Conservation (phyloP, 2,888 invertebrate species). For the Drosophila neonasuta region DNA sequence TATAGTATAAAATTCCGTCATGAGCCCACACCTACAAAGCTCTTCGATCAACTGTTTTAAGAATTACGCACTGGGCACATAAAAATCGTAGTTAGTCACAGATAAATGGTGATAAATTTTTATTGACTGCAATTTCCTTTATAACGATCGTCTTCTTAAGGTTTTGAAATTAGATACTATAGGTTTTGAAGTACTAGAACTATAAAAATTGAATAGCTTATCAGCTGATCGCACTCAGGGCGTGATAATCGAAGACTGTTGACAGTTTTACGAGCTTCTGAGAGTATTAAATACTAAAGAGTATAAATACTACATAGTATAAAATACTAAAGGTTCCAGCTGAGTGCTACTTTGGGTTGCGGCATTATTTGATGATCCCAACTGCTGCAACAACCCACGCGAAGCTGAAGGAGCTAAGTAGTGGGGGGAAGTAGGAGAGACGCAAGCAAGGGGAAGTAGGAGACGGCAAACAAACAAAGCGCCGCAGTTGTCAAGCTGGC, state of each 20-base stretch:
- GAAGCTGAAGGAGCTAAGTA: not conserved
- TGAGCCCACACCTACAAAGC: too few species aligned
- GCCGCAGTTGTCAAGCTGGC: constrained; percentile 64
- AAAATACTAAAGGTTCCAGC: not conserved
- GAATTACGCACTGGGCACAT: not conserved
- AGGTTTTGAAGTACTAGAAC: constrained; percentile 2
- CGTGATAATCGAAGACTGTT: not conserved
- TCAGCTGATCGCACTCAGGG: constrained; percentile 1
- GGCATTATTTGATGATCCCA: constrained; percentile 29
- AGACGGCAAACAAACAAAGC: constrained; percentile 63
- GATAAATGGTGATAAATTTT: not conserved
- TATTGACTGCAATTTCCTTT: not conserved
- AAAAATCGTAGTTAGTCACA: not conserved
- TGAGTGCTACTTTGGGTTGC: not conserved
- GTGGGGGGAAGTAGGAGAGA: too few species aligned
- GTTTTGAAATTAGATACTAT: constrained; percentile 1
- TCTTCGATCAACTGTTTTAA: not conserved
- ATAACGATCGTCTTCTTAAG: constrained; percentile 1
- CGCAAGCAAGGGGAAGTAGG: not conserved
- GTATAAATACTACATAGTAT: too few species aligned
- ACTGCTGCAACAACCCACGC: constrained; percentile 44
- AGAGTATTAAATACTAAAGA: not conserved
- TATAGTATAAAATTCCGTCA: too few species aligned
- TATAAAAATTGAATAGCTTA: constrained; percentile 10
- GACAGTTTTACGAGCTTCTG: constrained; percentile 4